Evolutionary conservation across 2,797 vertebrate species (phyloP).

Genomic region (Anabas testudineus): DNA sequence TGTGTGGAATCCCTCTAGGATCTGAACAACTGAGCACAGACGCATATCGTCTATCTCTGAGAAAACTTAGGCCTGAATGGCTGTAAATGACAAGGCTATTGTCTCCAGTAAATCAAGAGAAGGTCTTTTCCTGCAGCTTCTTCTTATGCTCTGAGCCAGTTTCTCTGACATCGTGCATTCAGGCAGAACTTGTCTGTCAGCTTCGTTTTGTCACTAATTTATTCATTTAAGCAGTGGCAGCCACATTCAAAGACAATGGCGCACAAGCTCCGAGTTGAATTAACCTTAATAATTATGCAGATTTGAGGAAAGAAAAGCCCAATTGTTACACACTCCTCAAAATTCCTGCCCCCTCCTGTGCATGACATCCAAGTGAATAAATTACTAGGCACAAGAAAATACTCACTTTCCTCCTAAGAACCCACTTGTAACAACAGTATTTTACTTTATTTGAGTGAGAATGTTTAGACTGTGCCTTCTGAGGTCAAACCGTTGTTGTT

Average conservation of each 20-base stretch:
- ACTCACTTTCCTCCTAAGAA: constrained; percentile 30
- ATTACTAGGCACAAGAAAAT: constrained; percentile 53
- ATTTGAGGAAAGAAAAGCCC: constrained; percentile 71
- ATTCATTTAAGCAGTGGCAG: constrained; percentile 77
- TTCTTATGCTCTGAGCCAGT: constrained; percentile 59
- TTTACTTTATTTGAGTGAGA: constrained; percentile 15
- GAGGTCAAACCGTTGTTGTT: constrained; percentile 46
- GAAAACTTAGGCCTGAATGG: constrained; percentile 47
- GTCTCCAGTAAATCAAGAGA: constrained; percentile 59
- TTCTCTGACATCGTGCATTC: constrained; percentile 63
- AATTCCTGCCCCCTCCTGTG: constrained; percentile 69
- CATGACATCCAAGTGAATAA: constrained; percentile 67
- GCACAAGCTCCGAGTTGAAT: constrained; percentile 68
- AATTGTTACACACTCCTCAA: constrained; percentile 73
- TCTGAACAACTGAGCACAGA: constrained; percentile 49
- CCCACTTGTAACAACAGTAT: constrained; percentile 20
- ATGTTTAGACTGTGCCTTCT: constrained; percentile 16
- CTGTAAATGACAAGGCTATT: constrained; percentile 58
- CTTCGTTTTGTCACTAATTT: constrained; percentile 74
- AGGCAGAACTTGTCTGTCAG: constrained; percentile 66
- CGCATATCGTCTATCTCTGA: constrained; percentile 50
- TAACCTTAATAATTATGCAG: constrained; percentile 83
- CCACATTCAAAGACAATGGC: constrained; percentile 80
- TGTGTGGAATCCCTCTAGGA: constrained; percentile 34
- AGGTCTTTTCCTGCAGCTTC: constrained; percentile 43